A percentile compares a stretch with the other conserved stretches of the same genome.
phyloP scores from a whole-genome alignment of 2,888 invertebrate species.

The Clepsis dumicolana region DNA sequence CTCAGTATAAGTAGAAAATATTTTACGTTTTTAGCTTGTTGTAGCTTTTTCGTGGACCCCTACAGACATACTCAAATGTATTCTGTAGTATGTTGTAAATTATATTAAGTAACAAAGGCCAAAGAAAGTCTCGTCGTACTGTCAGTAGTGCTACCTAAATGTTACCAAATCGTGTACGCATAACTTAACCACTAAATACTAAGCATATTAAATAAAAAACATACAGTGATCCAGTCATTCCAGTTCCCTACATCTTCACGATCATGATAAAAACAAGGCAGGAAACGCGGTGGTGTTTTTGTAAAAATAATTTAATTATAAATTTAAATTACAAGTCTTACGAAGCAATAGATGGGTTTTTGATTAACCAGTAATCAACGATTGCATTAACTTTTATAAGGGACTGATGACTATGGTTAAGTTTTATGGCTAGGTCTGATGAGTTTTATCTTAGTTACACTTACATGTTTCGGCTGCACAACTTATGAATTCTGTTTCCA shows the following conservation, averaged over 20 bases:
- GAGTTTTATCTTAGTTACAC: background rate
- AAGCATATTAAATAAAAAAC: background rate
- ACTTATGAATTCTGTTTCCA: background rate
- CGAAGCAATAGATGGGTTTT: slow-evolving; percentile 24
- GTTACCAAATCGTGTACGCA: no score
- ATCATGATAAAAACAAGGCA: slow-evolving; percentile 22
- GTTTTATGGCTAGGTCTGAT: slow-evolving; percentile 2
- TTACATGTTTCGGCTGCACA: background rate
- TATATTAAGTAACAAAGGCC: no score
- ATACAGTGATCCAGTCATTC: background rate
- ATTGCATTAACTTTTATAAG: slow-evolving; percentile 10
- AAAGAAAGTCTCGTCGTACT: no score
- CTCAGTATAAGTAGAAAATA: no score
- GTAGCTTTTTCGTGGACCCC: no score
- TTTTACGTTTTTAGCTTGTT: no score
- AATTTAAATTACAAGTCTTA: slow-evolving; percentile 23
- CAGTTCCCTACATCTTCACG: background rate
- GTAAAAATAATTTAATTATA: slow-evolving; percentile 20
- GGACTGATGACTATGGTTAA: background rate
- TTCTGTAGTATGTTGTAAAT: no score
- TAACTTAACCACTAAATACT: background rate
- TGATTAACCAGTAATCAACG: slow-evolving; percentile 31
- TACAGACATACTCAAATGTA: no score
- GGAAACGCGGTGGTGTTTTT: slow-evolving; percentile 12
- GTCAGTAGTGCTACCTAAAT: no score